Percentiles rank a stretch among this genome's conserved stretches.
These are phyloP conservation scores for Dorcus parallelipipedus DNA, from an alignment of 2,888 invertebrate genomes.

Conservation along the genomic window DNA sequence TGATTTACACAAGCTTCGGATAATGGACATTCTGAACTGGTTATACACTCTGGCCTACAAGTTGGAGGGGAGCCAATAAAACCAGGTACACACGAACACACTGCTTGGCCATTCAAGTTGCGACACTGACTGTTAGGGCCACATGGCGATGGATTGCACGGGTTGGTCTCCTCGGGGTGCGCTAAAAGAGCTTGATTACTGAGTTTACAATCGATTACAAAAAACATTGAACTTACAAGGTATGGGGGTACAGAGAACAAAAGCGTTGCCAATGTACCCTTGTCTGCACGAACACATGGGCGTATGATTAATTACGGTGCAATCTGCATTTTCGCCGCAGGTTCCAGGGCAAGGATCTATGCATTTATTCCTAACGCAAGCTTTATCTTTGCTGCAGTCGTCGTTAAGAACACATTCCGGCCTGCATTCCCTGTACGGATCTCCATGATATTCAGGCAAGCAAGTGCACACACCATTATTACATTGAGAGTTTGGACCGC, in stretches of 20 bases:
- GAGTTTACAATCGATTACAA: too few relatives aligned
- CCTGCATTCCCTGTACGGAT: conserved; percentile 73
- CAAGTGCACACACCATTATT: conserved; percentile 72
- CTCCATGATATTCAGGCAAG: conserved; percentile 71
- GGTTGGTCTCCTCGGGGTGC: conserved; percentile 40
- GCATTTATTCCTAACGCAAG: conserved; percentile 78
- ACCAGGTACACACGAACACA: conserved; percentile 65
- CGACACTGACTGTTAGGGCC: conserved; percentile 63
- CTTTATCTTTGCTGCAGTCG: conserved; percentile 72
- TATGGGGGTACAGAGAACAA: conserved; percentile 58
- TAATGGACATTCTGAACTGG: conserved; percentile 65
- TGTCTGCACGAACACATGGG: conserved; percentile 57
- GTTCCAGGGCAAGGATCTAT: conserved; percentile 80
- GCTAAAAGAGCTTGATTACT: too few relatives aligned
- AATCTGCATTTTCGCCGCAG: conserved; percentile 73
- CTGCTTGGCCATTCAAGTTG: conserved; percentile 61
- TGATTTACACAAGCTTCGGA: conserved; percentile 67
- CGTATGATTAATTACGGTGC: conserved; percentile 72
- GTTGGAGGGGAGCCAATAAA: conserved; percentile 64
- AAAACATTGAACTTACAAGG: conserved; percentile 23
- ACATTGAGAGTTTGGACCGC: conserved; percentile 74
- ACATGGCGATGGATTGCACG: conserved; percentile 64
- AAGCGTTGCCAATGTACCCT: conserved; percentile 68
- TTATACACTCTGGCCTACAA: conserved; percentile 68
- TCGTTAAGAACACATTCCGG: conserved; percentile 79